Percentiles rank a stretch among this genome's conserved stretches.
Conservation (phyloP, 2,797 vertebrate genomes). For the Loriculus beryllinus region DNA sequence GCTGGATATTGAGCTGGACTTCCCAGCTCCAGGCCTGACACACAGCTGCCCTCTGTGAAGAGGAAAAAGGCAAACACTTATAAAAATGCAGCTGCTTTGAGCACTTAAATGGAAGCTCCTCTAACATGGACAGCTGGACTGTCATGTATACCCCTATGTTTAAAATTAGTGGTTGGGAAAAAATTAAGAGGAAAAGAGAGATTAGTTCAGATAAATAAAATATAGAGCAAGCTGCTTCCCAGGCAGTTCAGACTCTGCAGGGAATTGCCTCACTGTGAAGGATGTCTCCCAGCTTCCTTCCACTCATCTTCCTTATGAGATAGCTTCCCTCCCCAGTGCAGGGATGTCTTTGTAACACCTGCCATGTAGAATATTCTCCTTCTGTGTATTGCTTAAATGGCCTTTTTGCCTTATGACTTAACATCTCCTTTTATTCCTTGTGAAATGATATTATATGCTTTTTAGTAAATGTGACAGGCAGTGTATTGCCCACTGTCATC, state of each 20-base stretch:
- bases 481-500: neutral
- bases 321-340: neutral
- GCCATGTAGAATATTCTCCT: neutral
- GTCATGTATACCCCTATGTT: neutral
- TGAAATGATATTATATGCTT: slow-evolving; percentile 4
- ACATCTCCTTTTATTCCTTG: slow-evolving; percentile 19
- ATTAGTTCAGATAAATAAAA: slow-evolving; percentile 46
- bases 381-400: neutral
- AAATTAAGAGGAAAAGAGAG: neutral
- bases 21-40: neutral
- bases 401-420: slow-evolving; percentile 14
- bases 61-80: neutral
- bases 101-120: neutral
- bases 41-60: neutral
- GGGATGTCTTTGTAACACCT: neutral
- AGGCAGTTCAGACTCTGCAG: neutral
- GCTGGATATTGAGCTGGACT: neutral
- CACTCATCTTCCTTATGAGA: neutral
- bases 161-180: neutral
- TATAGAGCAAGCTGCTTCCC: slow-evolving; percentile 4
- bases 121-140: neutral
- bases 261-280: neutral
- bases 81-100: neutral
- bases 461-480: slow-evolving; percentile 32
- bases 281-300: slow-evolving; percentile 1